Conservation (phyloP, 2,888 invertebrate species). For the Pherbina coryleti region DNA sequence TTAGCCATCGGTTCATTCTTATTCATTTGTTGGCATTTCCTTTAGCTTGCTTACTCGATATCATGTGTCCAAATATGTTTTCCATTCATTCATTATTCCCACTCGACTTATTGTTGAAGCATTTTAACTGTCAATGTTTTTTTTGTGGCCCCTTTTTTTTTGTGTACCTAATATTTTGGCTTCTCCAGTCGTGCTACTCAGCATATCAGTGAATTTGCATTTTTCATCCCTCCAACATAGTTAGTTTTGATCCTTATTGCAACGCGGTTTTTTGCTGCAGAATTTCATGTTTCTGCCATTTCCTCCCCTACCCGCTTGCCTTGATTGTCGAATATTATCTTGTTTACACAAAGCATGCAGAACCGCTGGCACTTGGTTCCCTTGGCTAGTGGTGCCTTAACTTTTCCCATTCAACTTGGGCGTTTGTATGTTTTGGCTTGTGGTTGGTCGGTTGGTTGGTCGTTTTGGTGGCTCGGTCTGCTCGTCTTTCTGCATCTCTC, state of each 20-base stretch:
- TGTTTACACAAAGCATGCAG: constrained; percentile 17
- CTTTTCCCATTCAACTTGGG: background rate
- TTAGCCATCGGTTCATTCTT: background rate
- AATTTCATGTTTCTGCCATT: background rate
- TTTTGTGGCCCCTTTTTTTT: background rate
- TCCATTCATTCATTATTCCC: background rate
- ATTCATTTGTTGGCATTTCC: background rate
- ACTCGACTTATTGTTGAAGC: constrained; percentile 4
- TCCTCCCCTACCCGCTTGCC: background rate
- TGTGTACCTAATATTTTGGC: background rate
- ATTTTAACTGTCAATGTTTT: constrained; percentile 27
- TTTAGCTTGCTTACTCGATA: background rate
- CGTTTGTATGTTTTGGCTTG: constrained; percentile 1
- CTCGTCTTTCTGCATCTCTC: background rate
- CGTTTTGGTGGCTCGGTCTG: background rate
- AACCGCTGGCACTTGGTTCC: background rate
- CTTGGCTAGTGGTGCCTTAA: background rate
- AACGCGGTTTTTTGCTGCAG: background rate
- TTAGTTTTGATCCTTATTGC: background rate
- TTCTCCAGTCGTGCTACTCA: background rate
- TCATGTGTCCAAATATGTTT: constrained; percentile 6
- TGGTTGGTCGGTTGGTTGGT: background rate
- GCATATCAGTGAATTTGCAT: constrained; percentile 7
- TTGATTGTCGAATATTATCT: constrained; percentile 17
- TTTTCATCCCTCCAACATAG: background rate